A percentile compares a stretch with the other conserved stretches of the same genome.
Conservation (phyloP, 2,888 invertebrate species). For the Conomelus anceps region DNA sequence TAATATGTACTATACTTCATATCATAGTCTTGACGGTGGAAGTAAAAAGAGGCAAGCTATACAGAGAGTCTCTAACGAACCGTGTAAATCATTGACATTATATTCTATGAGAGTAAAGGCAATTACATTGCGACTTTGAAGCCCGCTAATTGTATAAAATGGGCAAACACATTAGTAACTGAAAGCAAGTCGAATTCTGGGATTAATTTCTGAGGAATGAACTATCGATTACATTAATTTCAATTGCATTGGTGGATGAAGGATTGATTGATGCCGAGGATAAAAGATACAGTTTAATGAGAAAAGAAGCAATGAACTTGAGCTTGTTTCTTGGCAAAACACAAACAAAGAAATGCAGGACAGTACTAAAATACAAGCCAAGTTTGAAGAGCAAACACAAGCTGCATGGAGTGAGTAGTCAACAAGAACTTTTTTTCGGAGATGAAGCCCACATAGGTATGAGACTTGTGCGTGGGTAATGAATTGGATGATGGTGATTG, state of each 20-base stretch:
- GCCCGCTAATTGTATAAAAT: neutral
- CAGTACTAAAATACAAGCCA: too few species aligned
- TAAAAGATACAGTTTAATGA: neutral
- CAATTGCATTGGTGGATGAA: neutral
- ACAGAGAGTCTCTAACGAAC: neutral
- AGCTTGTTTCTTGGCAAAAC: neutral
- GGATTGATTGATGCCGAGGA: neutral
- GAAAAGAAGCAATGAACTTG: neutral
- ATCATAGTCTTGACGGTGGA: neutral
- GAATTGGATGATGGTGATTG: too few species aligned
- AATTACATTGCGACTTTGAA: neutral
- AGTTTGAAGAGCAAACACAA: too few species aligned
- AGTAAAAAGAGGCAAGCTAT: neutral
- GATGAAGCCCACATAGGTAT: too few species aligned
- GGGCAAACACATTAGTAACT: neutral
- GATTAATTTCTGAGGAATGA: neutral
- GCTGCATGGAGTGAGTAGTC: too few species aligned
- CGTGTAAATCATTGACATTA: neutral
- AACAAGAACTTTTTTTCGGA: too few species aligned
- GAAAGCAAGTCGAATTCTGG: neutral
- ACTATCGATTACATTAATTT: neutral
- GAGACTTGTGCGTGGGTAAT: too few species aligned
- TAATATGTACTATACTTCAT: neutral
- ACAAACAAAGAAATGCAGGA: neutral
- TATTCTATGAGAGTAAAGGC: neutral